Percentiles rank a stretch among this genome's conserved stretches.
Evolutionary conservation across 2,797 vertebrate genomes (phyloP).

Genomic region (Mormyrops attenuatus): DNA sequence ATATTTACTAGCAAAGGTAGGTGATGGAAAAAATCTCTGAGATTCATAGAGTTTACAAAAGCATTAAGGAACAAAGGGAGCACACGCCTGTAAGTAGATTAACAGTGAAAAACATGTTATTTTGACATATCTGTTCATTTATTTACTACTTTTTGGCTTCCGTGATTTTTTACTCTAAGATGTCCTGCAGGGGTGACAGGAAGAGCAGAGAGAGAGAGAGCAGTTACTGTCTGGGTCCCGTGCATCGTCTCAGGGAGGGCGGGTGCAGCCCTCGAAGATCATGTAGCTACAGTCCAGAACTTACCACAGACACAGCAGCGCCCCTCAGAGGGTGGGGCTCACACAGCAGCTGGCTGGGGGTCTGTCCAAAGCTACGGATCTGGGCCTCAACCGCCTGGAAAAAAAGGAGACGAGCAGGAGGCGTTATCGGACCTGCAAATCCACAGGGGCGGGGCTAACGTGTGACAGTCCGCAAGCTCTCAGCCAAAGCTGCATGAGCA

Average conservation of each 20-base stretch:
- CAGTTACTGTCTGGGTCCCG: neutral
- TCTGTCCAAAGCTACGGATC: constrained; percentile 97
- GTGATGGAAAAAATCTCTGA: neutral
- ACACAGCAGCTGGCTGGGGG: constrained; percentile 90
- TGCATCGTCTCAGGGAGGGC: neutral
- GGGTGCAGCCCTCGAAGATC: neutral
- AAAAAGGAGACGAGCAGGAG: neutral
- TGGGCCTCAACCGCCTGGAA: constrained; percentile 93
- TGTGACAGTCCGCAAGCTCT: too few relatives aligned
- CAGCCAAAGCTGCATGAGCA: constrained; percentile 48
- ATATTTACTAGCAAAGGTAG: neutral
- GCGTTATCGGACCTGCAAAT: neutral
- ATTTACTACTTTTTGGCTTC: neutral
- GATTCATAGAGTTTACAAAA: neutral
- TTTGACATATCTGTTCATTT: neutral
- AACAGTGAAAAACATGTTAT: neutral
- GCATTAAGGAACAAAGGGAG: neutral
- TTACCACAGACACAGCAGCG: constrained; percentile 97
- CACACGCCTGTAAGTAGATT: neutral
- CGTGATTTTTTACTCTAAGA: neutral
- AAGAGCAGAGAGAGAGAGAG: neutral
- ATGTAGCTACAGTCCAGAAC: constrained; percentile 34
- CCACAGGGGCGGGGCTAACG: neutral
- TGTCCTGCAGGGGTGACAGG: neutral
- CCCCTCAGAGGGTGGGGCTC: constrained; percentile 94